These are phyloP conservation scores for Lasioglossum albipes DNA, from an alignment of 1,140 invertebrate species.

Conservation along the genomic window DNA sequence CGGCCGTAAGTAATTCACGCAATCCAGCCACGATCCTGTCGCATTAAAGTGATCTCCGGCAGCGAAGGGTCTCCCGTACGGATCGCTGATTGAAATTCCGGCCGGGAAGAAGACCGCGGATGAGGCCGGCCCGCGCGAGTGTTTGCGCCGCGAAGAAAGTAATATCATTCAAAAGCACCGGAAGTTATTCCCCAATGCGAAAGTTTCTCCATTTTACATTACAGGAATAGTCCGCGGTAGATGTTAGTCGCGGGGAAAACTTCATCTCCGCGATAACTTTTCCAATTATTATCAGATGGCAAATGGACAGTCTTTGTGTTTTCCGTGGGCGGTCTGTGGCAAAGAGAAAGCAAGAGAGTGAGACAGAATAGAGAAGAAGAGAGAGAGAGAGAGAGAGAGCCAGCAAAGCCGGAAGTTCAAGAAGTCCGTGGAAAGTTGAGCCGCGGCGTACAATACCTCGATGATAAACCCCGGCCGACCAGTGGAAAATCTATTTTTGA, in stretches of 20 bases:
- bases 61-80: not conserved
- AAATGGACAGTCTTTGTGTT: constrained; percentile 66
- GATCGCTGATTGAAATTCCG: constrained; percentile 47
- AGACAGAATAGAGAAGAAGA: too few species aligned
- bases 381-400: not conserved
- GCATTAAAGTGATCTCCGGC: too few species aligned
- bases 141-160: constrained; percentile 59
- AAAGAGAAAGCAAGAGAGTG: too few species aligned
- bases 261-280: constrained; percentile 64
- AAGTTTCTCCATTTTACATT: constrained; percentile 67
- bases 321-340: constrained; percentile 21
- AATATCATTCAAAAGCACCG: constrained; percentile 65
- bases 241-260: constrained; percentile 63
- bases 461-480: constrained; percentile 41
- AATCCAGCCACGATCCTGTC: too few species aligned
- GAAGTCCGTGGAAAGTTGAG: constrained; percentile 21
- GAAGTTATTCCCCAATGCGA: constrained; percentile 64
- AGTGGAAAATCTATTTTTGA: constrained; percentile 39
- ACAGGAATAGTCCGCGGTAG: constrained; percentile 53
- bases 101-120: constrained; percentile 32
- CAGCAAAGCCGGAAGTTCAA: constrained; percentile 19
- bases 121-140: constrained; percentile 31
- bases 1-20: too few species aligned
- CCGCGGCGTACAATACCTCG: constrained; percentile 24
- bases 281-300: constrained; percentile 67